These are phyloP conservation scores for Barnardius zonarius DNA, from an alignment of 2,113 vertebrate species.

Conservation along the genomic window DNA sequence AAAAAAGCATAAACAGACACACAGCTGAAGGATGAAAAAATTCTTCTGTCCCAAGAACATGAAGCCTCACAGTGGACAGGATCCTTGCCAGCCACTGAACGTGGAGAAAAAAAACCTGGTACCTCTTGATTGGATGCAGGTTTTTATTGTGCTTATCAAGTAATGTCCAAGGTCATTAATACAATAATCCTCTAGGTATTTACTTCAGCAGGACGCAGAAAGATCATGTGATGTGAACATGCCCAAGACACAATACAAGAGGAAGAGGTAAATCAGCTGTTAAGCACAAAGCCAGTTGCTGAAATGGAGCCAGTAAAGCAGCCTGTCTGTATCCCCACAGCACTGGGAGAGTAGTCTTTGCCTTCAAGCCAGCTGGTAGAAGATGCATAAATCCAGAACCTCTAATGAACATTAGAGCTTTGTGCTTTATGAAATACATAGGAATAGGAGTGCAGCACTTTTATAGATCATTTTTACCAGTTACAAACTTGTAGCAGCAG, in stretches of 20 bases:
- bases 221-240: neutral
- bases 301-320: neutral
- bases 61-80: neutral
- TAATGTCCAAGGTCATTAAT: neutral
- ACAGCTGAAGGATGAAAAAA: neutral
- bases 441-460: neutral
- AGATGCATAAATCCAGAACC: neutral
- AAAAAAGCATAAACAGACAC: neutral
- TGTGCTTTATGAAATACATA: neutral
- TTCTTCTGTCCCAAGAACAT: neutral
- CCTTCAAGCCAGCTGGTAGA: neutral
- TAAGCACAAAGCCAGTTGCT: neutral
- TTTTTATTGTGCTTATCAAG: neutral
- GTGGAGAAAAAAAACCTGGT: neutral
- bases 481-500: neutral
- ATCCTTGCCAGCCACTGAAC: neutral
- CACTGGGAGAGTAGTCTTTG: neutral
- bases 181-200: neutral
- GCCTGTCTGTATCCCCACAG: neutral
- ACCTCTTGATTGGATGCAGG: neutral
- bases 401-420: neutral
- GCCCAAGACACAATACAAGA: neutral
- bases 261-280: conserved; percentile 9
- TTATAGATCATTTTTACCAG: neutral
- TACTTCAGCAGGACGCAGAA: neutral